phyloP scores from a whole-genome alignment of 2,113 vertebrate genomes.

The Podarcis cretensis region DNA sequence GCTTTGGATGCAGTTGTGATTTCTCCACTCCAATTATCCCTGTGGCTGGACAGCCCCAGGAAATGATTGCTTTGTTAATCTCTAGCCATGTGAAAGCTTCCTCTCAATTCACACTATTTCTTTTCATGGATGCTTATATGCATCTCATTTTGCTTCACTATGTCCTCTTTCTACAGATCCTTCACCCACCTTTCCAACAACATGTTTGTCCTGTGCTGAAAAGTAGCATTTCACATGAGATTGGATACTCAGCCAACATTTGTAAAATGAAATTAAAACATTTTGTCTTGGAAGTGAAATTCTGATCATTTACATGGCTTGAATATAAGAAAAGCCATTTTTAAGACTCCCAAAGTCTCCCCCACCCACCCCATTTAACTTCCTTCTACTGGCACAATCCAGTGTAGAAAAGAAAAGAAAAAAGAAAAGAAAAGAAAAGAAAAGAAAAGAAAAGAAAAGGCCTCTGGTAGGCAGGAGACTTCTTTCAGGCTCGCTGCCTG shows the following conservation, averaged over 20 bases:
- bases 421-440: not conserved
- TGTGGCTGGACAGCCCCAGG: not conserved
- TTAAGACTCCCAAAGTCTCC: not conserved
- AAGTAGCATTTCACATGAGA: not conserved
- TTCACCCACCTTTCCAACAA: not conserved
- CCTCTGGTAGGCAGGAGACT: not conserved
- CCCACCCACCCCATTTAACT: not conserved
- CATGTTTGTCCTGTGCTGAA: constrained; percentile 10
- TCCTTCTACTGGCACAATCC: not conserved
- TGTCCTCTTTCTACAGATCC: not conserved
- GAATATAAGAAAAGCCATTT: not conserved
- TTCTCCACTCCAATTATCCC: too few species aligned
- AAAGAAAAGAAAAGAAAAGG: not conserved
- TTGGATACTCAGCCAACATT: not conserved
- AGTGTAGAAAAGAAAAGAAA: not conserved
- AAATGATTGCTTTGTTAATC: not conserved
- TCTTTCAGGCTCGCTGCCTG: constrained; percentile 6
- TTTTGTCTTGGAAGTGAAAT: fast-evolving
- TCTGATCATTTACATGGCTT: not conserved
- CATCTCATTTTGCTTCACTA: not conserved
- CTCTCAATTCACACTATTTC: not conserved
- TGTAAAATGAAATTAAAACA: constrained; percentile 7
- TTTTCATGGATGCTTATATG: not conserved
- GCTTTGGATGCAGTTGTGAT: too few species aligned
- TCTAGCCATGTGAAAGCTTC: not conserved